Percentiles rank a stretch among this genome's conserved stretches.
Conservation (phyloP, 1,140 invertebrate genomes). For the Trichonephila clavipes region DNA sequence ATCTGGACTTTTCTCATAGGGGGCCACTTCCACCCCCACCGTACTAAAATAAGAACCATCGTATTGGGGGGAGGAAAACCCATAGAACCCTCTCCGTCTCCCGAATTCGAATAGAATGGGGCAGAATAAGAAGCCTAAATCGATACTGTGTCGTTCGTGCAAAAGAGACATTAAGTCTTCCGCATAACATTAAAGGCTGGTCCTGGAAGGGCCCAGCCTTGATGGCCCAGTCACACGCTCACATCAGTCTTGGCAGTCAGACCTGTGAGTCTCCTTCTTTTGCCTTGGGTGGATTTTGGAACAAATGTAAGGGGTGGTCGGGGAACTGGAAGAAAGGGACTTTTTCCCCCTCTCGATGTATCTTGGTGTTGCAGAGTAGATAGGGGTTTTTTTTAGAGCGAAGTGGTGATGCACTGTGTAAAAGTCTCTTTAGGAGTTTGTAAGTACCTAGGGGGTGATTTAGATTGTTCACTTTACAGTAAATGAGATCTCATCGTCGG, state of each 20-base stretch:
- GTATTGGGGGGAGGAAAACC: not conserved
- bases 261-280: not conserved
- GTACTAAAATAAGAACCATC: slow-evolving; percentile 7
- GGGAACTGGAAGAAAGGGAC: no score
- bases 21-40: not conserved
- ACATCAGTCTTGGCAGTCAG: slow-evolving; percentile 28
- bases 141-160: slow-evolving; percentile 43
- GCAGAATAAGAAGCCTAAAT: slow-evolving; percentile 27
- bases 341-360: no score
- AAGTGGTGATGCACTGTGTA: no score
- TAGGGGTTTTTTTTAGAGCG: no score
- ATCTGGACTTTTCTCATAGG: slow-evolving; percentile 27
- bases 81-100: not conserved
- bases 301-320: not conserved
- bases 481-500: no score
- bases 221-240: slow-evolving; percentile 47
- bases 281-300: not conserved
- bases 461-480: no score
- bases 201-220: not conserved
- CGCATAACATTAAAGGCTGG: slow-evolving; percentile 43
- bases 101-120: not conserved
- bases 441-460: no score
- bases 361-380: no score
- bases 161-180: slow-evolving; percentile 42
- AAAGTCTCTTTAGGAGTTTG: no score